Conservation (phyloP, 2,888 invertebrate species). For the Spialia ferax region DNA sequence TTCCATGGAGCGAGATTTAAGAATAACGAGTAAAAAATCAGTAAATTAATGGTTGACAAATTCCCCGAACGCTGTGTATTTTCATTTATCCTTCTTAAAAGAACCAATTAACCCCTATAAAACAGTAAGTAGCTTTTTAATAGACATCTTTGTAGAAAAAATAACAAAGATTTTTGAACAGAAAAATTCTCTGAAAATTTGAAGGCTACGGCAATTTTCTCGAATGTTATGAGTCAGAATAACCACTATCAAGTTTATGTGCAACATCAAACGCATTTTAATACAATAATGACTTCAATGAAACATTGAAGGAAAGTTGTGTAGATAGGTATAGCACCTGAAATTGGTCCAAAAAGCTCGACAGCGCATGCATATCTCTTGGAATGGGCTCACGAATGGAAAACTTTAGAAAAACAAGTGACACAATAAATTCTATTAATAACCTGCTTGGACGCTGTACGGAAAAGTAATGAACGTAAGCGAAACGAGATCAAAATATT, state of each 20-base stretch:
- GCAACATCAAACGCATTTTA: slow-evolving; percentile 2
- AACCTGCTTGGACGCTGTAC: background rate
- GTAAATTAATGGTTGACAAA: background rate
- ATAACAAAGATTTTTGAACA: background rate
- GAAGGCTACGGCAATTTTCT: background rate
- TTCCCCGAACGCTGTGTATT: slow-evolving; percentile 4
- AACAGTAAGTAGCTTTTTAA: background rate
- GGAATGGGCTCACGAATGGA: slow-evolving; percentile 25
- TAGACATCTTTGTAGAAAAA: slow-evolving; percentile 7
- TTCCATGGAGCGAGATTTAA: too few species aligned
- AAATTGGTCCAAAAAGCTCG: slow-evolving; percentile 24
- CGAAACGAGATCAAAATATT: background rate
- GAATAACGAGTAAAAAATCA: too few species aligned
- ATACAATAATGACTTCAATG: slow-evolving; percentile 1
- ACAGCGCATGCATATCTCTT: slow-evolving; percentile 11
- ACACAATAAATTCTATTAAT: slow-evolving; percentile 31
- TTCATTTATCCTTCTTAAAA: background rate
- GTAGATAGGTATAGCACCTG: slow-evolving; percentile 5
- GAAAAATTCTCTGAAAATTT: slow-evolving; percentile 11
- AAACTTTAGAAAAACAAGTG: slow-evolving; percentile 34
- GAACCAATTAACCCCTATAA: background rate
- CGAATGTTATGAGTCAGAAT: background rate
- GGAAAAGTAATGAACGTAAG: slow-evolving; percentile 8
- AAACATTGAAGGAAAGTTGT: slow-evolving; percentile 9
- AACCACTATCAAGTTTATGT: background rate